Conservation (phyloP, 2,797 vertebrate genomes). For the Pseudopleuronectes americanus region DNA sequence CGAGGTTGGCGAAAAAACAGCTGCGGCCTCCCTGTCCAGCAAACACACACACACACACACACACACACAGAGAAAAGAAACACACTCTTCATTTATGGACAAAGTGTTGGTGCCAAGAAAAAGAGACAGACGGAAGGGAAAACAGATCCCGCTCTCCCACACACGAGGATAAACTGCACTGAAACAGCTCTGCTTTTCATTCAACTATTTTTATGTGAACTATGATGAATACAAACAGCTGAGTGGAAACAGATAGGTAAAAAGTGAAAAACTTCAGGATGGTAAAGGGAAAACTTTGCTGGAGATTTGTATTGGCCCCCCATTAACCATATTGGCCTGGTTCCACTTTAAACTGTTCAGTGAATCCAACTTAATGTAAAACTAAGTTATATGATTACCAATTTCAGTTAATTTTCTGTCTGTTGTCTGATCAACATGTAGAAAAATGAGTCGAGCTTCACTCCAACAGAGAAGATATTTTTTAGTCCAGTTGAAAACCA, state of each 20-base stretch:
- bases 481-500: too few species aligned
- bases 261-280: too few species aligned
- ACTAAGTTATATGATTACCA: too few species aligned
- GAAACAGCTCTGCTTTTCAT: slow-evolving; percentile 21
- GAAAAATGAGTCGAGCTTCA: too few species aligned
- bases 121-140: slow-evolving; percentile 44
- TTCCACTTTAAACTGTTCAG: too few species aligned
- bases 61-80: background rate
- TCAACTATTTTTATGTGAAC: slow-evolving; percentile 3
- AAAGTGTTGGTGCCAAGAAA: slow-evolving; percentile 42
- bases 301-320: background rate
- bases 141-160: slow-evolving; percentile 39
- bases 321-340: too few species aligned
- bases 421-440: too few species aligned
- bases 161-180: slow-evolving; percentile 23
- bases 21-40: slow-evolving; percentile 35
- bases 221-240: slow-evolving; percentile 24
- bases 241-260: background rate
- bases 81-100: slow-evolving; percentile 7
- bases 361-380: too few species aligned
- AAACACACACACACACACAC: slow-evolving; percentile 20
- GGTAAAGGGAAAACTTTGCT: background rate
- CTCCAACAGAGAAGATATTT: too few species aligned
- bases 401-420: too few species aligned
- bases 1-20: slow-evolving; percentile 38